Evolutionary conservation across 2,113 vertebrate species (phyloP), one percentile per base, ranked within the genome.

Genomic region (Gorsachius goisagi): DNA sequence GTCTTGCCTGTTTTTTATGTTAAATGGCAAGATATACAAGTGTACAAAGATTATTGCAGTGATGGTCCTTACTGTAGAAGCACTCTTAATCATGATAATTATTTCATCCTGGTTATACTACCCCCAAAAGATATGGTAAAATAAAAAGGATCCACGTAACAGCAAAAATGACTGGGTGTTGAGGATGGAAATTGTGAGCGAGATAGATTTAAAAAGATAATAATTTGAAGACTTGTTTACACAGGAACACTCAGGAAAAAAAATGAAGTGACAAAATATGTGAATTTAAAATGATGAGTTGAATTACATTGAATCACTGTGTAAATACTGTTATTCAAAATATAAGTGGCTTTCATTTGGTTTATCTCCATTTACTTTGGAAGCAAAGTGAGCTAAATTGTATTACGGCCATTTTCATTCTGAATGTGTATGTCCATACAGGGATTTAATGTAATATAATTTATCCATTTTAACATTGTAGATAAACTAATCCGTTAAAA

Each of bases 351-450:
- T 91, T 96, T 95, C 39, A 28, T 94, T 96, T 90, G 58, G 22
- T 89, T 88, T 95, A 77, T 84, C 26, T 87, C 59, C 55, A 60
- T 92, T 93, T 86, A 74, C 73, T 94, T 84, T 89, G 84, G 69
- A 93, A 89, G 33, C 33, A 82, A 94, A 82, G 66, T 60, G 91
- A 89, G 50, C 49, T 91, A 64, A 91, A 91, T 95, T 79, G 21
- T 72, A 83, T 96, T 95, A 93, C 85, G 63, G 33, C 63, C 15
- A 69, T 88, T 96, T 93, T 88, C 15, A 62, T 95, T 91, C 62
- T 85, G 85, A 90, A 88, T 88, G 45, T 73, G 52, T 78, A 49
- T 88, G 53, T 85, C 78, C 53, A 35, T 73, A 58, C 50, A 66
- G 55, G 41, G n/a, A 49, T 76, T 88, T 95, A 80, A 83, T 79